phyloP scores from a whole-genome alignment of 1,140 invertebrate genomes.

The Dreissena polymorpha region DNA sequence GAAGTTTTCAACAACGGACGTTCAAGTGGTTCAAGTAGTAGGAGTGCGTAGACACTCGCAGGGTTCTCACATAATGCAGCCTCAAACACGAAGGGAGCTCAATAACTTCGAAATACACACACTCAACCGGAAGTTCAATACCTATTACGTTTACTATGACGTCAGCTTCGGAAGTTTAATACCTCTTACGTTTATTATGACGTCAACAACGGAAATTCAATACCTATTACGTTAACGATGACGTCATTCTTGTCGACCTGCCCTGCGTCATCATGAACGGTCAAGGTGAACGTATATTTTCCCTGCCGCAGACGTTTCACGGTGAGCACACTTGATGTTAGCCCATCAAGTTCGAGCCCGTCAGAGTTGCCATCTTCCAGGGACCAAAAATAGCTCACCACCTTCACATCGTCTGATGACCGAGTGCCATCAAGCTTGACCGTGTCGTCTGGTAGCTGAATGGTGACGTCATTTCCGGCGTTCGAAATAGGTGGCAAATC shows the following conservation, averaged over 20 bases:
- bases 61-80: too few relatives aligned
- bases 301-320: not conserved
- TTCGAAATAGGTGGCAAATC: conserved; percentile 24
- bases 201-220: not conserved
- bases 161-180: not conserved
- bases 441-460: conserved; percentile 11
- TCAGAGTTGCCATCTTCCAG: not conserved
- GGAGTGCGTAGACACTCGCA: too few relatives aligned
- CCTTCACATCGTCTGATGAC: conserved; percentile 17
- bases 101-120: too few relatives aligned
- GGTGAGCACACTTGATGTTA: not conserved
- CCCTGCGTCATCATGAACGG: conserved; percentile 10
- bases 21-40: too few relatives aligned
- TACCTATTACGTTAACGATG: conserved; percentile 13
- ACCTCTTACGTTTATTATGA: conserved; percentile 18
- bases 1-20: too few relatives aligned
- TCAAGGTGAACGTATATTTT: conserved; percentile 11
- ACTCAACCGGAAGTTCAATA: not conserved
- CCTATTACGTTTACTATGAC: conserved; percentile 12
- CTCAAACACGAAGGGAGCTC: too few relatives aligned
- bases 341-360: not conserved
- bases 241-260: conserved; percentile 10
- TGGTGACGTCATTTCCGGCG: conserved; percentile 30
- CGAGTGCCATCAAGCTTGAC: conserved; percentile 4
- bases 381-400: conserved; percentile 18